Evolutionary conservation across 2,888 invertebrate genomes (phyloP).

Genomic region (Tipula lateralis): DNA sequence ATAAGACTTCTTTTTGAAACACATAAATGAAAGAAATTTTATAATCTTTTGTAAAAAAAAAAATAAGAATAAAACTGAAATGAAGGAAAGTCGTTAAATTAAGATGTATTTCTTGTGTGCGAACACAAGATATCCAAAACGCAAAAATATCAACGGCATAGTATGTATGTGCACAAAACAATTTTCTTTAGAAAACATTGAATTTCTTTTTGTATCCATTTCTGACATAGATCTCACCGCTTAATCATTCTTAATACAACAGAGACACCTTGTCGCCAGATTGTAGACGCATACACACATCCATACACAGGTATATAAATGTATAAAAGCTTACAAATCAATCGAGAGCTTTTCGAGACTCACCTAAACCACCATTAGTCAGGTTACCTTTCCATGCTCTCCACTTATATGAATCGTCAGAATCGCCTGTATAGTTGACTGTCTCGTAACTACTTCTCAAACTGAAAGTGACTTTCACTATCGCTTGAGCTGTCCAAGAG

Average conservation of each 20-base stretch:
- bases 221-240: background rate
- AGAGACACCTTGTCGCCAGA: background rate
- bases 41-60: background rate
- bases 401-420: too few species aligned
- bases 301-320: too few species aligned
- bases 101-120: background rate
- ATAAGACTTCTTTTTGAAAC: background rate
- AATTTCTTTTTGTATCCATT: background rate
- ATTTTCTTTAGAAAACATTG: background rate
- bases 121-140: background rate
- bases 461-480: too few species aligned
- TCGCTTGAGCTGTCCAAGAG: too few species aligned
- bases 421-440: too few species aligned
- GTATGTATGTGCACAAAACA: background rate
- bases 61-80: background rate
- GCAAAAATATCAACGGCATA: background rate
- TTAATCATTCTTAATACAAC: background rate
- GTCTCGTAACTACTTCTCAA: too few species aligned
- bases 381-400: too few species aligned
- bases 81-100: slow-evolving; percentile 5
- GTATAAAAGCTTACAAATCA: too few species aligned
- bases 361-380: too few species aligned
- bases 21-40: background rate
- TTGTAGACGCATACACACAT: background rate
- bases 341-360: too few species aligned